Base-by-base conservation (phyloP, 2,888 invertebrate species). In the Calephelis perditalis region DNA sequence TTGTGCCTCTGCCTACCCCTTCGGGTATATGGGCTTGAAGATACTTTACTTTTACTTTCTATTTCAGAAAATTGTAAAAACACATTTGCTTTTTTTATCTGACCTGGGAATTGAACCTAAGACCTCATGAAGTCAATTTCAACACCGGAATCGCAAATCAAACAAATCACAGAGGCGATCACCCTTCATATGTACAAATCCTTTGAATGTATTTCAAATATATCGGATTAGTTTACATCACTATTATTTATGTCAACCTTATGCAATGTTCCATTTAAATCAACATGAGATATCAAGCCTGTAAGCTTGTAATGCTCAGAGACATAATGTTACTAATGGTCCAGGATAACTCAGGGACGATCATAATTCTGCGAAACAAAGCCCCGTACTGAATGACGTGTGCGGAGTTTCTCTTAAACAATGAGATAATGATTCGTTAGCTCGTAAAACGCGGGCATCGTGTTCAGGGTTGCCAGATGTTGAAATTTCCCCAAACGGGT, bases 331-430 rank as follows among this genome's bases (percentile, higher is more conserved):
- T 78, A 76, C 79, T 82, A 86, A 86, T 81, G 81, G 78, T 73
- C 65, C 68, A 72, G 80, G 78, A 83, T 84, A 84, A 82, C 79
- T 72, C 72, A 74, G 76, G 78, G 79, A 78, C 79, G 79, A 82
- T 82, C 86, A 84, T 86, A 86, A 87, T 82, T 85, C 79, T 73
- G 70, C 69, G 63, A 78, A 82, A 86, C 86, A 88, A 87, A 80
- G 81, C 81, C 70, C 70, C 67, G 67, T 71, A 75, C 73, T 76
- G 79, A 80, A 82, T 77, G 78, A 77, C 78, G 79, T 78, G 78
- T 78, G 81, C 75, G 73, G 77, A 80, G 78, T 73, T 78, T 74
- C 77, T 66, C 63, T 71, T 72, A 74, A 82, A 86, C 86, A 86
- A 86, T 84, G 82, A 82, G 81, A 82, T 83, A 84, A 84, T 84